Evolutionary conservation across 2,113 vertebrate species (phyloP).

Genomic region (Oophaga pumilio): DNA sequence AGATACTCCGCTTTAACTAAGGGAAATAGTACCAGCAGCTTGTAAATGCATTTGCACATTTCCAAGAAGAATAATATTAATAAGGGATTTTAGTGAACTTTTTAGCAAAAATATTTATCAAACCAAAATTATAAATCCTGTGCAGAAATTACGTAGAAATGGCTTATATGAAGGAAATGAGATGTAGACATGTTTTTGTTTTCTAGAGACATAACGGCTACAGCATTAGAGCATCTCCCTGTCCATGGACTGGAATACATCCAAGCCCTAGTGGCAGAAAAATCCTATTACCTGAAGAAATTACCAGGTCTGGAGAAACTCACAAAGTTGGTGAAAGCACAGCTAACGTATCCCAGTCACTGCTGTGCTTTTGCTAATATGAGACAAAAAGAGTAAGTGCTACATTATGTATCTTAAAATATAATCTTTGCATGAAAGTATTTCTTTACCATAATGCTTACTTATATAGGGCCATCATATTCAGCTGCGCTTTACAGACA

Average conservation of each 20-base stretch:
- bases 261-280: constrained; percentile 77
- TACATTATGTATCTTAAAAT: neutral
- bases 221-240: constrained; percentile 81
- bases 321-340: constrained; percentile 78
- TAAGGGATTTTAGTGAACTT: too few relatives aligned
- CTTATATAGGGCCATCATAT: too few relatives aligned
- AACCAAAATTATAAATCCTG: neutral
- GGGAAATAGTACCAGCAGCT: too few relatives aligned
- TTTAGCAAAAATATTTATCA: too few relatives aligned
- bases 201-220: constrained; percentile 87
- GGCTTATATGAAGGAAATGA: neutral
- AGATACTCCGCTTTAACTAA: too few relatives aligned
- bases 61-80: too few relatives aligned
- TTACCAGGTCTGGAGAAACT: constrained; percentile 84
- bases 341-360: constrained; percentile 89
- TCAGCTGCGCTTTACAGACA: too few relatives aligned
- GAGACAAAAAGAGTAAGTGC: constrained; percentile 76
- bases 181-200: constrained; percentile 19
- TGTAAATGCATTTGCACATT: too few relatives aligned
- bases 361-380: constrained; percentile 88
- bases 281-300: constrained; percentile 82
- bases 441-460: too few relatives aligned
- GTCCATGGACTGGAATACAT: constrained; percentile 78
- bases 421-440: neutral
- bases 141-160: neutral